Conservation (phyloP, 2,797 vertebrate species). For the Lophius americanus region DNA sequence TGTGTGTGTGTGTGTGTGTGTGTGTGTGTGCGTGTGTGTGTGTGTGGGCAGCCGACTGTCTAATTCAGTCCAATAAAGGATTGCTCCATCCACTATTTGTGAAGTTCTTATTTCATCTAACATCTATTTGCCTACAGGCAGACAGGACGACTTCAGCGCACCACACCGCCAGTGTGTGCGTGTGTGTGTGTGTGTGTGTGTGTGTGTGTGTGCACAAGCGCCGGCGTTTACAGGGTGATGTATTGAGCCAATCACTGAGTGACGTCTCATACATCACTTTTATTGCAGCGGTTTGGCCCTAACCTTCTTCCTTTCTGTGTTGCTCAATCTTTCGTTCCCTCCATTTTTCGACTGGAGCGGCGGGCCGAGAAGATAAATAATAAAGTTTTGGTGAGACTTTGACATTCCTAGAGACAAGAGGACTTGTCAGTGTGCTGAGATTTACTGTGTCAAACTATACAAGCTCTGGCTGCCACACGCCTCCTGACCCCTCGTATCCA, state of each 20-base stretch:
- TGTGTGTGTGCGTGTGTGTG: neutral
- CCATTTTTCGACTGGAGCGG: constrained; percentile 42
- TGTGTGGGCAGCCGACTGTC: neutral
- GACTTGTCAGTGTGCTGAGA: constrained; percentile 54
- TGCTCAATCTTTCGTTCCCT: constrained; percentile 54
- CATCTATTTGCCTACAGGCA: constrained; percentile 68
- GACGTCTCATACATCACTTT: constrained; percentile 82
- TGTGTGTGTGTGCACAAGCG: constrained; percentile 18
- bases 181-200: constrained; percentile 14
- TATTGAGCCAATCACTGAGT: constrained; percentile 72
- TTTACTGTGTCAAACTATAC: constrained; percentile 48
- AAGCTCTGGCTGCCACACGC: constrained; percentile 43
- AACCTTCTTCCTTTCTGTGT: constrained; percentile 59
- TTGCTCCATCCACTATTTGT: constrained; percentile 56
- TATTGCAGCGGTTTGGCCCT: constrained; percentile 75
- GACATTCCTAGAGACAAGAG: constrained; percentile 64
- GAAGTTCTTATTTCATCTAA: constrained; percentile 65
- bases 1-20: neutral
- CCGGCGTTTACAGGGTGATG: constrained; percentile 69
- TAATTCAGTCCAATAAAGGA: constrained; percentile 58
- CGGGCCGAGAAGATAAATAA: constrained; percentile 66
- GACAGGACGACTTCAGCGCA: constrained; percentile 49
- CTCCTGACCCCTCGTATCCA: constrained; percentile 41
- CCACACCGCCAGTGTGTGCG: constrained; percentile 11
- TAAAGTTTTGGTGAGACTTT: constrained; percentile 72